Conservation (phyloP, 2,888 invertebrate genomes). For the Netelia virgata region DNA sequence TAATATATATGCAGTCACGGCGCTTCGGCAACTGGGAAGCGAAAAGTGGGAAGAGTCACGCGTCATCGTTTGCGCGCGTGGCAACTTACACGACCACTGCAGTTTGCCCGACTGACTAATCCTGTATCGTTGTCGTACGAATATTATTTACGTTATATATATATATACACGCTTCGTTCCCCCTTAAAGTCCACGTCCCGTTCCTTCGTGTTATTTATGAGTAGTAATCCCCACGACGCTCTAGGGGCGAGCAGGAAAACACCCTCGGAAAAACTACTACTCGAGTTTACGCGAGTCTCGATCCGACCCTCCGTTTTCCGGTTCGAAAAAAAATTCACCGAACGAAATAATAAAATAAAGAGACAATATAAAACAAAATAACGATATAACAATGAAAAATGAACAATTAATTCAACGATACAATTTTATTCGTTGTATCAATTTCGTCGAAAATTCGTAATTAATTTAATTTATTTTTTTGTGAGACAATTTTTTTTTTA, state of each 20-base stretch:
- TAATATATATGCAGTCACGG: slow-evolving; percentile 1
- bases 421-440: not conserved
- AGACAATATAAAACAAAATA: too few species aligned
- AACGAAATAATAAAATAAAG: not conserved
- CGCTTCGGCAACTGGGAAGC: slow-evolving; percentile 5
- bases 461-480: too few species aligned
- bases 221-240: slow-evolving; percentile 57
- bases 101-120: slow-evolving; percentile 13
- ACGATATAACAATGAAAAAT: too few species aligned
- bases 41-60: slow-evolving; percentile 51
- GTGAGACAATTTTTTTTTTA: too few species aligned
- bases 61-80: slow-evolving; percentile 42
- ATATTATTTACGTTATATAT: not conserved
- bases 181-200: slow-evolving; percentile 18
- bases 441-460: not conserved
- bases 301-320: not conserved
- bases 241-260: not conserved
- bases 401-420: too few species aligned
- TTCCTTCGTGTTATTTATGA: slow-evolving; percentile 56
- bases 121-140: slow-evolving; percentile 47
- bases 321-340: not conserved
- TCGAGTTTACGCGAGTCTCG: slow-evolving; percentile 6
- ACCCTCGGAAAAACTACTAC: slow-evolving; percentile 22
- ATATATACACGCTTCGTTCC: not conserved
- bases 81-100: slow-evolving; percentile 33